phyloP scores from a whole-genome alignment of 2,113 vertebrate species.

The human (Homo sapiens) region GRCh38 chr9:37389501-37390000 shows the following conservation, averaged over 20 bases:
- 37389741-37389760: background rate
- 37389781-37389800: background rate
- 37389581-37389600: too few relatives aligned
- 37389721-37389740: background rate
- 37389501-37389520: too few relatives aligned
- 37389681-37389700: background rate
- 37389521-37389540: too few relatives aligned
- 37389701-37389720: background rate
- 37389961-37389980: too few relatives aligned
- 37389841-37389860: background rate
- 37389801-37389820: background rate
- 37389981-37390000: too few relatives aligned
- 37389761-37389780: background rate
- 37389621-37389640: too few relatives aligned
- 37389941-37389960: background rate
- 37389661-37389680: background rate
- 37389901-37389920: background rate
- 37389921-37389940: background rate
- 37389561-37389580: too few relatives aligned
- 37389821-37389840: too few relatives aligned
- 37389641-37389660: too few relatives aligned
- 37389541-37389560: too few relatives aligned
- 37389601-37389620: too few relatives aligned
- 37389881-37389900: background rate
- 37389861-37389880: background rate